phyloP scores from a whole-genome alignment of 2,113 vertebrate species.

The Pteruthius melanotis region DNA sequence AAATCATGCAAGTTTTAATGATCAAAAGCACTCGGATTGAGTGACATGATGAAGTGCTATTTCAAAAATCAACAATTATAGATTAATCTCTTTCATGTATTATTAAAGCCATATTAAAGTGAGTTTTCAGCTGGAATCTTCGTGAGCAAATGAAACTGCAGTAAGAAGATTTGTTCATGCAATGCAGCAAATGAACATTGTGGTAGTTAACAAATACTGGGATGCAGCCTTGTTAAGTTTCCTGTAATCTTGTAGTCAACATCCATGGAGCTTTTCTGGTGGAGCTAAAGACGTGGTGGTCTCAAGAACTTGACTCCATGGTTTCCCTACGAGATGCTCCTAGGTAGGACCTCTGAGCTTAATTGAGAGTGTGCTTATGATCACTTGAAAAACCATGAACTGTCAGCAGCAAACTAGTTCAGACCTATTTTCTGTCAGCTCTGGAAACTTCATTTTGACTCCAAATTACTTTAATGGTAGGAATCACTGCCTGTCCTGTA shows the following conservation, averaged over 20 bases:
- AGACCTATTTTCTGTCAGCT: background rate
- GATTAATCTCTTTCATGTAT: constrained; percentile 60
- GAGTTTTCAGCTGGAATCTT: constrained; percentile 19
- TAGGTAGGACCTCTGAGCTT: background rate
- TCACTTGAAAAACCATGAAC: rapidly evolving
- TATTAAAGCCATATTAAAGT: constrained; percentile 45
- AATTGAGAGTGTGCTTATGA: background rate
- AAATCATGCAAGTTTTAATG: constrained; percentile 49
- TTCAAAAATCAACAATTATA: constrained; percentile 53
- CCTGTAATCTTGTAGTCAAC: background rate
- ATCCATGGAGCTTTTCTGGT: background rate
- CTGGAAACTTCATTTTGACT: background rate
- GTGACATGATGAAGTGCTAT: constrained; percentile 40
- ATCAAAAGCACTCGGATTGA: constrained; percentile 56
- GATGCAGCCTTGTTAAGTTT: background rate
- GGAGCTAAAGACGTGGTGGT: background rate
- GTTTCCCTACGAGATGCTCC: background rate
- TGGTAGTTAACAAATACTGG: background rate
- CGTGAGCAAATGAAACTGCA: background rate
- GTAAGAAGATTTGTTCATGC: background rate
- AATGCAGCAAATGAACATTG: background rate
- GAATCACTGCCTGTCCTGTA: background rate
- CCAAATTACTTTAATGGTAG: background rate
- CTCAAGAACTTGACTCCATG: background rate
- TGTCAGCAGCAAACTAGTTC: background rate